Evolutionary conservation across 2,113 vertebrate species (phyloP), one percentile per base, ranked within the genome.

Genomic region (Pterocles burchelli): DNA sequence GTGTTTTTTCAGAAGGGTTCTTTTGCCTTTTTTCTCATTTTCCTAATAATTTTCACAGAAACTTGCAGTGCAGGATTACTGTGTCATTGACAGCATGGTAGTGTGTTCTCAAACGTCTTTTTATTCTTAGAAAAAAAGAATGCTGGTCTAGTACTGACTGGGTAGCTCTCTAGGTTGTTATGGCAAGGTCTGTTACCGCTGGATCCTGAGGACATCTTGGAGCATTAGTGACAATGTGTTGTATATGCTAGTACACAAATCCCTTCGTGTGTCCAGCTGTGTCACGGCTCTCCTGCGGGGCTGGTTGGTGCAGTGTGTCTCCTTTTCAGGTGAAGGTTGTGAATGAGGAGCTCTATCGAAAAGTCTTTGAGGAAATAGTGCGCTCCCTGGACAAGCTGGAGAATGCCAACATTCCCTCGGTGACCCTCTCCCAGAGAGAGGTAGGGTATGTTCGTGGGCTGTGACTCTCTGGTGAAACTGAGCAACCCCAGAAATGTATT

Each of bases 341-440:
- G 88, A 98, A 99, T 34, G 97, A 98, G 48, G 98, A 99, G 33
- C 96, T 97, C 13, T 98, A 99, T 65, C 98, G 98, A 94, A 99
- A 98, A 93, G 98, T 97, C 7, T 99, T 99, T 96, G 99, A 99
- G 94, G 99, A 99, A 78, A 99, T 99, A 9, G 99, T 99, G 31
- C 98, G 99, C 48, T 98, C 98, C 58, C 95, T 99, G 91, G 99
- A 99, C 84, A 99, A 99, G 96, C 97, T 99, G 98, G 99, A 99
- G 97, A 99, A 99, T 25, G 99, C 99, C 87, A 99, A 98, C 92
- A 99, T 99, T 95, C 99, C 99, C 31, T 99, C 99, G 2, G 99
- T 99, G 74, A 98, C 98, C 0, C 96, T 99, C 28, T 99, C 99
- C 61, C 97, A 97, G 78, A 97, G 96, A 95, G 99, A 99, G 98